Evolutionary conservation across 2,113 vertebrate genomes (phyloP).

Genomic region (Beaufortia kweichowensis): DNA sequence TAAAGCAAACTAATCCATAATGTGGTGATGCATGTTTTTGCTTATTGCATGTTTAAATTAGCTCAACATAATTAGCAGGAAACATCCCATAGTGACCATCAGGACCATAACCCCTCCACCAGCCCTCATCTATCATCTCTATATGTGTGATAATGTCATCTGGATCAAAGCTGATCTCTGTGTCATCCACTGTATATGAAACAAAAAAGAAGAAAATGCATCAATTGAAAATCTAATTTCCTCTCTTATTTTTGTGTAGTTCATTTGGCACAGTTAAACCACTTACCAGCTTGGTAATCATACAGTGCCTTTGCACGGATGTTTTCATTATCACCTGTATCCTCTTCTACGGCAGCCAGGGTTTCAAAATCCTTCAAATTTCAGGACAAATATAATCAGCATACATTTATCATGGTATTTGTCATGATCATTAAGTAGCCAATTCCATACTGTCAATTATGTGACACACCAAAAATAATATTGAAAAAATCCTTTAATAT

Average conservation of each 20-base stretch:
- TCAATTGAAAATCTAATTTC: neutral
- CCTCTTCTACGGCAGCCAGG: conserved; percentile 50
- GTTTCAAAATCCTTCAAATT: conserved; percentile 1
- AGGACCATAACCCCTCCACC: conserved; percentile 87
- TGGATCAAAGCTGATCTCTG: conserved; percentile 91
- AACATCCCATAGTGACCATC: conserved; percentile 88
- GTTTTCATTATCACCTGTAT: conserved; percentile 46
- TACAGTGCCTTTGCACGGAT: conserved; percentile 85
- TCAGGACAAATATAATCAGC: neutral
- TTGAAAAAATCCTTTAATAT: neutral
- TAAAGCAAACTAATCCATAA: neutral
- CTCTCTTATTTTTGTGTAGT: too few relatives aligned
- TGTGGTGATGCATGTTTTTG: neutral
- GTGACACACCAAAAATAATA: neutral
- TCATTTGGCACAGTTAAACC: too few relatives aligned
- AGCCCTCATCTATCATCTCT: conserved; percentile 90
- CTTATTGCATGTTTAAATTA: conserved; percentile 47
- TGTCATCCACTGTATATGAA: conserved; percentile 72
- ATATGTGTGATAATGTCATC: conserved; percentile 89
- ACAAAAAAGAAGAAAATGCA: neutral
- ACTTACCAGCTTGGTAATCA: conserved; percentile 91
- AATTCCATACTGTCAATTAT: neutral
- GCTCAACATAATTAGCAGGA: conserved; percentile 90
- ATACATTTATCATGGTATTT: neutral
- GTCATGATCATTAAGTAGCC: neutral